phyloP scores from a whole-genome alignment of 1,140 invertebrate species.

The Aricia agestis region DNA sequence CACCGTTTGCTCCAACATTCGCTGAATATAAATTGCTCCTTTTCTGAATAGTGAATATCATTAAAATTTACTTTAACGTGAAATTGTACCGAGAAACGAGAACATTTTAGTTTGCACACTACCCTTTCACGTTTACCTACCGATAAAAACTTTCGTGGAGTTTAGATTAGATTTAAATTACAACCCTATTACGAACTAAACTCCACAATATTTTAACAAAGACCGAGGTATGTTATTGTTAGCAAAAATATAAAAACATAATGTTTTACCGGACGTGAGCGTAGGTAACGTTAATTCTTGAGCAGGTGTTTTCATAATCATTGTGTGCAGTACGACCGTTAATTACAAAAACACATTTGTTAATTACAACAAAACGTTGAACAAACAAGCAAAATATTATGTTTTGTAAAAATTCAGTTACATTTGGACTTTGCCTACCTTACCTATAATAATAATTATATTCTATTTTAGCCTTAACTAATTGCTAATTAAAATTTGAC shows the following conservation, averaged over 20 bases:
- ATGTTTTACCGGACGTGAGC: background rate
- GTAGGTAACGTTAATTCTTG: background rate
- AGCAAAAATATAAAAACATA: background rate
- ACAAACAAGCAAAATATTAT: background rate
- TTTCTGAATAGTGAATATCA: constrained; percentile 6
- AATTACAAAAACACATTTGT: background rate
- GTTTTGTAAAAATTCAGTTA: too few species aligned
- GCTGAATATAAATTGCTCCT: constrained; percentile 11
- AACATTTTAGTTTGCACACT: background rate
- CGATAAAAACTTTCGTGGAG: background rate
- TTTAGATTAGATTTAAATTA: background rate
- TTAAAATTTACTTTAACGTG: background rate
- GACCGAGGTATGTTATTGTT: background rate
- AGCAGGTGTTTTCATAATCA: background rate
- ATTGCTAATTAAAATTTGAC: too few species aligned
- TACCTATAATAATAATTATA: too few species aligned
- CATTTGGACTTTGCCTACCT: too few species aligned
- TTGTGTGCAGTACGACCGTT: background rate
- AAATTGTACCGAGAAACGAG: background rate
- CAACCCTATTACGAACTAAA: background rate
- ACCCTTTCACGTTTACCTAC: background rate
- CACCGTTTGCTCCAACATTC: background rate
- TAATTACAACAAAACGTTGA: background rate
- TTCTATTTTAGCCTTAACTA: too few species aligned
- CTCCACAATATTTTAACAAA: background rate